Conservation (phyloP, 1,140 invertebrate species). For the Halesus radiatus region DNA sequence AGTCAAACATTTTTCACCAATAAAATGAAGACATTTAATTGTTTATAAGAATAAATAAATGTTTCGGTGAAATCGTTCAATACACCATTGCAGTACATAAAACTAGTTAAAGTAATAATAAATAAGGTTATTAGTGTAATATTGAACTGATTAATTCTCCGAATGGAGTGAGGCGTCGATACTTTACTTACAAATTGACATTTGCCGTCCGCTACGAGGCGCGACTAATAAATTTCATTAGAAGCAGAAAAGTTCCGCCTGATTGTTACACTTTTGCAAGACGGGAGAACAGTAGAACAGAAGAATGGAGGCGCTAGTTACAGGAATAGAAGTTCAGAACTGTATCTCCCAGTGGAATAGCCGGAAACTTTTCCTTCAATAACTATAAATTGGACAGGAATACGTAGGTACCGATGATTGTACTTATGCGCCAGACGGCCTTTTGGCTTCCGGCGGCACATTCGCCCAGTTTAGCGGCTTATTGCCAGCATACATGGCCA, state of each 20-base stretch:
- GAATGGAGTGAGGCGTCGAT: not conserved
- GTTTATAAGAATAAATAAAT: too few species aligned
- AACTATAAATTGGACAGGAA: constrained; percentile 49
- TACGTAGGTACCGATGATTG: not conserved
- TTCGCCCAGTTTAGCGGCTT: too few species aligned
- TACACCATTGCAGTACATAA: too few species aligned
- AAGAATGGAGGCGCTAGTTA: not conserved
- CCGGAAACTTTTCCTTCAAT: constrained; percentile 45
- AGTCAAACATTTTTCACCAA: too few species aligned
- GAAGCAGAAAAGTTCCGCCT: not conserved
- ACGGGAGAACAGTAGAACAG: too few species aligned
- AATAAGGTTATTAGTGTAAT: too few species aligned
- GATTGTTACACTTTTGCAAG: constrained; percentile 19
- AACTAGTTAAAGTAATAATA: too few species aligned
- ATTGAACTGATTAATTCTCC: too few species aligned
- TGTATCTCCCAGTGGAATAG: constrained; percentile 41
- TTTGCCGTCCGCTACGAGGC: not conserved
- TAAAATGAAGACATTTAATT: too few species aligned
- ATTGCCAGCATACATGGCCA: too few species aligned
- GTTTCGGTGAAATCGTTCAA: too few species aligned
- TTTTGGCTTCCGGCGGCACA: too few species aligned
- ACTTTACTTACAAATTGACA: not conserved
- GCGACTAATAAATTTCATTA: constrained; percentile 16
- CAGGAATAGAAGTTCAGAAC: constrained; percentile 5
- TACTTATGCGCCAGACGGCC: not conserved